Base-by-base conservation (phyloP, 2,888 invertebrate species). In the Pachydiplax longipennis region DNA sequence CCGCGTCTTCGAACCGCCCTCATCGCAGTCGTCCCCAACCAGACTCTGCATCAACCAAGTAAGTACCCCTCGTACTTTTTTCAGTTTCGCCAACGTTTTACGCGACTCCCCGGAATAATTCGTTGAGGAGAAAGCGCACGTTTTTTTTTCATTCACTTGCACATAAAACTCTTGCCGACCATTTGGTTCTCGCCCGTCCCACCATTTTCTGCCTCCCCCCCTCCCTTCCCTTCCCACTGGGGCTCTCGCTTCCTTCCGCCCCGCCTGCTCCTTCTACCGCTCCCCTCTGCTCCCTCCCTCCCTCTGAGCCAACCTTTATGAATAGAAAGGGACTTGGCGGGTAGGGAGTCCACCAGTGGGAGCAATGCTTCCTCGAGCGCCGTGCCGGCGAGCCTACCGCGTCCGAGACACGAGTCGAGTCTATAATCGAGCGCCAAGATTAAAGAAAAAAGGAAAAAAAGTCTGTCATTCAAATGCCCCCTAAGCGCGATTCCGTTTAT, bases 361-460 rank as follows among this genome's bases (percentile, higher is more conserved):
- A 93, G 93, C 93, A 93, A 92, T 93, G 93, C 93, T 93, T 93
- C 93, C 93, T 93, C 93, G 93, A 92, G 93, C 61, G 35, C 31
- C n/a, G 12, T 0, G 37, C 40, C 58, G 87, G 87, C 61, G 87
- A 87, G 87, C 87, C 87, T 87, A 65, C 0, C 10, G 65, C 25
- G 61, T 37, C 31, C 93, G 93, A 93, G 93, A 92, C 93, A 93
- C 93, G 93, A 92, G 92, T 92, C 93, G 92, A 91, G 91, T 90
- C 91, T 92, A 92, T 91, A 91, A 91, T 92, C 61, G 61, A 87
- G 87, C 87, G 87, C 87, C 87, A 87, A 87, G 87, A 87, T 87
- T 65, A 61, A 87, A 65, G 65, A 87, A 87, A 87, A 82, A 31
- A 31, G 83, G 83, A 18, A 35, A 83, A 87, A 87, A 87, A 61